These are phyloP conservation scores for Coenobita brevimanus DNA, from an alignment of 1,140 invertebrate species.

Conservation along the genomic window DNA sequence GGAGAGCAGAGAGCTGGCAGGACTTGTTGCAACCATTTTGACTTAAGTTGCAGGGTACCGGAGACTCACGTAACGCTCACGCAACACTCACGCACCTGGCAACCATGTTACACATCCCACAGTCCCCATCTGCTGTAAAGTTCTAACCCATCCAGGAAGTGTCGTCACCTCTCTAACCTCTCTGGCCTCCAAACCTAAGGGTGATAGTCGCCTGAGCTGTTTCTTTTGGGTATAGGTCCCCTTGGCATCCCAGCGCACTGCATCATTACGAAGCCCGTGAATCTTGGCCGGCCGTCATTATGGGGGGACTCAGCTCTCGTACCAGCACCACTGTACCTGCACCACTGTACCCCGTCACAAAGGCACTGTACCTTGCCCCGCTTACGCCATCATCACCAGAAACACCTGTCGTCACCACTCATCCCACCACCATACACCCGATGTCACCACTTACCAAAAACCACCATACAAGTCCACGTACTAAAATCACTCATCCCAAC, in stretches of 20 bases:
- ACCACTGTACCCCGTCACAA: neutral
- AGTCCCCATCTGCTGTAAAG: constrained; percentile 22
- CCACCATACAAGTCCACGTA: no score
- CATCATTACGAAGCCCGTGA: constrained; percentile 66
- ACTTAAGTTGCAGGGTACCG: neutral
- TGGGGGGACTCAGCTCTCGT: constrained; percentile 45
- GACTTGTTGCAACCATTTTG: neutral
- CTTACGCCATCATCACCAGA: neutral
- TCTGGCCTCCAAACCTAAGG: constrained; percentile 40
- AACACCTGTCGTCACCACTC: neutral
- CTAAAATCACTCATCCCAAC: no score
- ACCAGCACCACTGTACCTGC: no score
- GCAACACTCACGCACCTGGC: constrained; percentile 61
- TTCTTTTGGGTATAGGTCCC: constrained; percentile 36
- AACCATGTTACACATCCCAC: constrained; percentile 65
- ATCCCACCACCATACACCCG: constrained; percentile 51
- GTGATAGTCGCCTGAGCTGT: constrained; percentile 39
- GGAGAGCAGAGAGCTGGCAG: neutral
- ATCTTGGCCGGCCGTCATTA: constrained; percentile 67
- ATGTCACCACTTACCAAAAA: no score
- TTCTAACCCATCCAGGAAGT: constrained; percentile 4
- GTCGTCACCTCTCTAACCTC: constrained; percentile 29
- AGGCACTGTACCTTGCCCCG: neutral
- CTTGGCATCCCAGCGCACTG: constrained; percentile 45
- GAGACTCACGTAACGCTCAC: constrained; percentile 42